A percentile compares a stretch with the other conserved stretches of the same genome.
Evolutionary conservation across 1,140 invertebrate genomes (phyloP).

Genomic region (Ectropis grisescens): DNA sequence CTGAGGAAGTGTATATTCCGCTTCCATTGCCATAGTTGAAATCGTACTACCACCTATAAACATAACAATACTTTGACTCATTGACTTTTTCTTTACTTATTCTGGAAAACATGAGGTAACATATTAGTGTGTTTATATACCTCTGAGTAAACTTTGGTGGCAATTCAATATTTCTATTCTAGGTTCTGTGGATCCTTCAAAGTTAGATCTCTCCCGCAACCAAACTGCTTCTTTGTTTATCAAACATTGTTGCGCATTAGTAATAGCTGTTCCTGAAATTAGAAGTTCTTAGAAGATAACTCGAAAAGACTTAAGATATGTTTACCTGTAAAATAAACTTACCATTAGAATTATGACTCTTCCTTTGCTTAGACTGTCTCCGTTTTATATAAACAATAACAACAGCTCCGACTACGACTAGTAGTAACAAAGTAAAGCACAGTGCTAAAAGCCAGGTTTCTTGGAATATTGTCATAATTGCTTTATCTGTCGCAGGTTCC

Average conservation of each 20-base stretch:
- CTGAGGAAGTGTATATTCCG: slow-evolving; percentile 61
- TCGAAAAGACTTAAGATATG: too few relatives aligned
- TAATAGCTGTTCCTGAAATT: slow-evolving; percentile 20
- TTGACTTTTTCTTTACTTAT: slow-evolving; percentile 5
- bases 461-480: slow-evolving; percentile 59
- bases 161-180: slow-evolving; percentile 61
- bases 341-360: slow-evolving; percentile 49
- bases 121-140: slow-evolving; percentile 21
- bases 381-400: slow-evolving; percentile 46
- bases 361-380: slow-evolving; percentile 48
- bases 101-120: background rate
- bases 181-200: slow-evolving; percentile 52
- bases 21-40: slow-evolving; percentile 59
- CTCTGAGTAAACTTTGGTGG: slow-evolving; percentile 52
- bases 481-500: slow-evolving; percentile 58
- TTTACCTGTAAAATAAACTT: too few relatives aligned
- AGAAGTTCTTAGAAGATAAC: too few relatives aligned
- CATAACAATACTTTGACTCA: slow-evolving; percentile 1
- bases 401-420: slow-evolving; percentile 41
- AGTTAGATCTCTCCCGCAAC: slow-evolving; percentile 52
- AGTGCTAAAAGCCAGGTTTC: slow-evolving; percentile 60
- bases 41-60: slow-evolving; percentile 46
- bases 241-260: slow-evolving; percentile 55
- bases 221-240: slow-evolving; percentile 58
- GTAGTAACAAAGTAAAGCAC: slow-evolving; percentile 45